These are phyloP conservation scores for Onychomys arenicola DNA, from an alignment of 2,797 vertebrate species.

Conservation along the genomic window DNA sequence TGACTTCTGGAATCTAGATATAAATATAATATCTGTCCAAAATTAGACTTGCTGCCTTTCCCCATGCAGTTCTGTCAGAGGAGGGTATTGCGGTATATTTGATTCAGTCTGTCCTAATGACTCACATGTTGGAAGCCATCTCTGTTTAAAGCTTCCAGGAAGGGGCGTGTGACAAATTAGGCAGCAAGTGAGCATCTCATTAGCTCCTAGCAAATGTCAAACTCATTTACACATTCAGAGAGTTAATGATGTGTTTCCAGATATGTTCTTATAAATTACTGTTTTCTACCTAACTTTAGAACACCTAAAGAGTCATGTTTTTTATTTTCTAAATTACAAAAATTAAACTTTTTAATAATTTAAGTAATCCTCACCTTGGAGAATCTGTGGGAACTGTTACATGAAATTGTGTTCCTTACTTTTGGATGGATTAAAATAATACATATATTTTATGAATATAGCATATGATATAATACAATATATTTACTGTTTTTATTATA, in stretches of 20 bases:
- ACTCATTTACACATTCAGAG: conserved; percentile 67
- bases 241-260: conserved; percentile 59
- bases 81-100: background rate
- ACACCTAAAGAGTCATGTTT: background rate
- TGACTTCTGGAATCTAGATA: background rate
- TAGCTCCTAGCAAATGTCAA: conserved; percentile 64
- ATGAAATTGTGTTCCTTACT: background rate
- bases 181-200: conserved; percentile 62
- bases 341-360: conserved; percentile 16
- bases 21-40: background rate
- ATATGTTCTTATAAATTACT: conserved; percentile 57
- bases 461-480: background rate
- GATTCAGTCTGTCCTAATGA: conserved; percentile 13
- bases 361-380: background rate
- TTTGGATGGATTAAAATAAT: background rate
- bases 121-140: conserved; percentile 46
- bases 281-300: conserved; percentile 67
- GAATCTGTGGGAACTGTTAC: background rate
- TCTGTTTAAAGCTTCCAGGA: conserved; percentile 48
- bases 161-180: conserved; percentile 53
- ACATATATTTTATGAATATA: background rate
- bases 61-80: background rate
- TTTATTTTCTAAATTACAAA: conserved; percentile 22
- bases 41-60: background rate
- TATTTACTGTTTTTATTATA: background rate